These are phyloP conservation scores for Amblyjoppa fuscipennis DNA, from an alignment of 2,888 invertebrate species.

Conservation along the genomic window DNA sequence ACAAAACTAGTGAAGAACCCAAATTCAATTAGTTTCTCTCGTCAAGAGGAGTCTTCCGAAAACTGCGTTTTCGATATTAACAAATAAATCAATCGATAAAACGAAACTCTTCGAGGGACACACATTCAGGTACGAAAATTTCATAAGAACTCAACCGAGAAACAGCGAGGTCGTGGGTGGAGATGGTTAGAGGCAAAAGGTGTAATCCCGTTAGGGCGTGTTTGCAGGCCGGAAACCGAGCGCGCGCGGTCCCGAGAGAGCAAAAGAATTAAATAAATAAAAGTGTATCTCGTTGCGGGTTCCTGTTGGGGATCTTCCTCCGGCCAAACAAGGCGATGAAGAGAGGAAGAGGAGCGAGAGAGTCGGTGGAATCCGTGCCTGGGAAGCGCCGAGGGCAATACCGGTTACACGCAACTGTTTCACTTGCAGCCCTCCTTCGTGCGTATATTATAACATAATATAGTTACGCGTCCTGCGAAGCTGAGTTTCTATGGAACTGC, in stretches of 20 bases:
- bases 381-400: slow-evolving; percentile 74
- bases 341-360: slow-evolving; percentile 25
- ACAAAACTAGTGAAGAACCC: background rate
- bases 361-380: slow-evolving; percentile 52
- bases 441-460: slow-evolving; percentile 51
- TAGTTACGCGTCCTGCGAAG: slow-evolving; percentile 18
- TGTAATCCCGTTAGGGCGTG: slow-evolving; percentile 68
- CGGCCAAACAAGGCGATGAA: slow-evolving; percentile 2
- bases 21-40: background rate
- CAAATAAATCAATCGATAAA: background rate
- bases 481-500: background rate
- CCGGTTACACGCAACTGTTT: slow-evolving; percentile 74
- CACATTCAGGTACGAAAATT: background rate
- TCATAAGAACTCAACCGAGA: slow-evolving; percentile 21
- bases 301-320: slow-evolving; percentile 48
- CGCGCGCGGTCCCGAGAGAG: slow-evolving; percentile 58
- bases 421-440: slow-evolving; percentile 54
- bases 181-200: slow-evolving; percentile 39
- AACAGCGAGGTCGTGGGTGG: slow-evolving; percentile 15
- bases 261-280: slow-evolving; percentile 72
- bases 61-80: background rate
- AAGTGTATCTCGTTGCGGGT: slow-evolving; percentile 70
- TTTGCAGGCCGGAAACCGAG: slow-evolving; percentile 68
- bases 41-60: background rate
- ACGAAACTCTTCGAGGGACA: background rate